These are phyloP conservation scores for Sympetrum striolatum DNA, from an alignment of 2,888 invertebrate species.

Conservation along the genomic window DNA sequence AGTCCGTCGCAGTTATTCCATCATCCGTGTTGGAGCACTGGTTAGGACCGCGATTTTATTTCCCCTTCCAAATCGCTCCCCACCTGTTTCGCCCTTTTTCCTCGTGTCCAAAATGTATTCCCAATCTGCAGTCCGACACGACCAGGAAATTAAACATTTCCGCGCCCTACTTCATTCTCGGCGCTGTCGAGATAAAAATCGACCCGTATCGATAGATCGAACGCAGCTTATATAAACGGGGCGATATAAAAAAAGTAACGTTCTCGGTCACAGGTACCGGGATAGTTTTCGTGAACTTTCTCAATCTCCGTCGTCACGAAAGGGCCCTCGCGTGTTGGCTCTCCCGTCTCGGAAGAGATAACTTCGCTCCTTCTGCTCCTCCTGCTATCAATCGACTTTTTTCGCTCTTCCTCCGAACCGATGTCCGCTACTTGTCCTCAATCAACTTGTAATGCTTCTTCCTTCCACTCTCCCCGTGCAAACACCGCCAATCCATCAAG, in stretches of 20 bases:
- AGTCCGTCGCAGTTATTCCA: not conserved
- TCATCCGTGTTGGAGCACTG: not conserved
- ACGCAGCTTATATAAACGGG: not conserved
- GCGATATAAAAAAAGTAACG: not conserved
- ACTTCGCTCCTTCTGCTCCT: not conserved
- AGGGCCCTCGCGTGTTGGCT: not conserved
- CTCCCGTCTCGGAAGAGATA: not conserved
- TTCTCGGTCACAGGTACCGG: not conserved
- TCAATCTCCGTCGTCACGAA: not conserved
- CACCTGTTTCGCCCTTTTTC: not conserved
- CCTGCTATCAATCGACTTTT: not conserved
- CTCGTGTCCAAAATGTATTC: not conserved
- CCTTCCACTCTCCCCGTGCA: not conserved
- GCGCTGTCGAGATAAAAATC: not conserved
- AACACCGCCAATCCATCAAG: too few relatives aligned
- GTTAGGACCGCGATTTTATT: not conserved
- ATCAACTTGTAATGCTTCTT: not conserved
- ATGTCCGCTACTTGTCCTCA: not conserved
- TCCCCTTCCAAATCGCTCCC: not conserved
- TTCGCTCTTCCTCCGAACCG: not conserved
- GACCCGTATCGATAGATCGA: not conserved
- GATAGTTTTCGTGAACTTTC: not conserved
- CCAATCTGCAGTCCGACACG: not conserved
- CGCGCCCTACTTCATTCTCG: not conserved
- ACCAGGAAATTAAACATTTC: not conserved